A percentile compares a stretch with the other conserved stretches of the same genome.
Evolutionary conservation across 2,797 vertebrate species (phyloP).

Genomic region (Cryptoprocta ferox): DNA sequence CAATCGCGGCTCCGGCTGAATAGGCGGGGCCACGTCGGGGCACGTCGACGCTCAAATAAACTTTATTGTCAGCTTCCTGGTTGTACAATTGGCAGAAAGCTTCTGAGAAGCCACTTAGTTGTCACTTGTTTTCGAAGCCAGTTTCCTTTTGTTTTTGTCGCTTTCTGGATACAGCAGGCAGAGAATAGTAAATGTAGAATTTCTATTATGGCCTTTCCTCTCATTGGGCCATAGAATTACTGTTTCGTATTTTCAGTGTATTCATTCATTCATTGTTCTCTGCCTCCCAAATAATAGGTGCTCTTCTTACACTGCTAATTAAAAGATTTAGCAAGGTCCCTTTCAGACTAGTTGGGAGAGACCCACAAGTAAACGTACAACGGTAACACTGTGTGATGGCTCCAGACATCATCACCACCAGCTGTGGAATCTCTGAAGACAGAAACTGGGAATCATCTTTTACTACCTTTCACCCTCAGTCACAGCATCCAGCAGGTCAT

Average conservation of each 20-base stretch:
- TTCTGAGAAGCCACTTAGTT: rapidly evolving
- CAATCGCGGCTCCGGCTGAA: slow-evolving; percentile 47
- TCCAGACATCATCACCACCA: background rate
- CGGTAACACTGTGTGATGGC: background rate
- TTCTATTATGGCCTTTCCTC: background rate
- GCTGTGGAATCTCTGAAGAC: background rate
- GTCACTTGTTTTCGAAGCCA: background rate
- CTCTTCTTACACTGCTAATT: background rate
- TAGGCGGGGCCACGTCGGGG: slow-evolving; percentile 36
- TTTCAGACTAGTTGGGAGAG: background rate
- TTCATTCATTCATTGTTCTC: slow-evolving; percentile 47
- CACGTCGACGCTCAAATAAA: slow-evolving; percentile 36
- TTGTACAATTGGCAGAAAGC: background rate
- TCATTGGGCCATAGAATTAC: background rate
- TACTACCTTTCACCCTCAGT: background rate
- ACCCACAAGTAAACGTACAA: background rate
- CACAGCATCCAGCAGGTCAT: background rate
- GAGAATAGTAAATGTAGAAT: background rate
- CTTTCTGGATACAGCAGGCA: background rate
- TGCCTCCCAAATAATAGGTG: background rate
- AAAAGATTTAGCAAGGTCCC: background rate
- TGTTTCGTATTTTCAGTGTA: background rate
- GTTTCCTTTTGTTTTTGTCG: background rate
- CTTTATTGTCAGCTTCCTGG: slow-evolving; percentile 51
- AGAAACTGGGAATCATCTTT: background rate